These are phyloP conservation scores for Aegotheles bennettii DNA, from an alignment of 2,113 vertebrate genomes.

Conservation along the genomic window DNA sequence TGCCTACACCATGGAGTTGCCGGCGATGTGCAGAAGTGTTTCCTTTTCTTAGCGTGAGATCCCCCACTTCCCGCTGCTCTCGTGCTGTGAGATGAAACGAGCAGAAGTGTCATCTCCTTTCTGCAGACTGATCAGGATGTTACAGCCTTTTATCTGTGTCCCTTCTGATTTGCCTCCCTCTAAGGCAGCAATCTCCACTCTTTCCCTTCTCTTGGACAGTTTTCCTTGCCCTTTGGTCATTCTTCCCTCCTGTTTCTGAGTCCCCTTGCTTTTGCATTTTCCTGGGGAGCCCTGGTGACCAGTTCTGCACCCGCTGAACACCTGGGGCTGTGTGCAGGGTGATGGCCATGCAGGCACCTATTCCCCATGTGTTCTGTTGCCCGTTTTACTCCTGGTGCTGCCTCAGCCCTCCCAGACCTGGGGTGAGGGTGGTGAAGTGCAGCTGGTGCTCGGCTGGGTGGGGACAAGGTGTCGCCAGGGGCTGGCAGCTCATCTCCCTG, in stretches of 20 bases:
- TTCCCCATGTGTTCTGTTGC: background rate
- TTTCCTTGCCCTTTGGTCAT: background rate
- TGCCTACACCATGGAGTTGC: accelerated
- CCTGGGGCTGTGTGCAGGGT: background rate
- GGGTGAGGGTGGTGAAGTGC: no score
- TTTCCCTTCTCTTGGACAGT: background rate
- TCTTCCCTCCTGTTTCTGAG: background rate
- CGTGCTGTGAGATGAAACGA: background rate
- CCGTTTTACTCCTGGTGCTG: accelerated
- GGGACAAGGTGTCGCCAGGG: accelerated
- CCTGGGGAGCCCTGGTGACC: background rate
- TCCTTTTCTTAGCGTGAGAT: background rate
- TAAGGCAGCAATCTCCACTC: background rate
- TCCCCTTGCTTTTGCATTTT: background rate
- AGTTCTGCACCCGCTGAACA: accelerated
- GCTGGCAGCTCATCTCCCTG: accelerated
- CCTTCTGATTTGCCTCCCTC: background rate
- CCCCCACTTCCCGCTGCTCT: background rate
- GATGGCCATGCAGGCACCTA: background rate
- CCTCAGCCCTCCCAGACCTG: accelerated
- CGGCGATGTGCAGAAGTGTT: background rate
- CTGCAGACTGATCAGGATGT: background rate
- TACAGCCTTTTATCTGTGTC: background rate
- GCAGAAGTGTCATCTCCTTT: background rate
- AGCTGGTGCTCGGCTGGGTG: background rate